Evolutionary conservation across 1,140 invertebrate genomes (phyloP).

Genomic region (Riptortus pedestris): DNA sequence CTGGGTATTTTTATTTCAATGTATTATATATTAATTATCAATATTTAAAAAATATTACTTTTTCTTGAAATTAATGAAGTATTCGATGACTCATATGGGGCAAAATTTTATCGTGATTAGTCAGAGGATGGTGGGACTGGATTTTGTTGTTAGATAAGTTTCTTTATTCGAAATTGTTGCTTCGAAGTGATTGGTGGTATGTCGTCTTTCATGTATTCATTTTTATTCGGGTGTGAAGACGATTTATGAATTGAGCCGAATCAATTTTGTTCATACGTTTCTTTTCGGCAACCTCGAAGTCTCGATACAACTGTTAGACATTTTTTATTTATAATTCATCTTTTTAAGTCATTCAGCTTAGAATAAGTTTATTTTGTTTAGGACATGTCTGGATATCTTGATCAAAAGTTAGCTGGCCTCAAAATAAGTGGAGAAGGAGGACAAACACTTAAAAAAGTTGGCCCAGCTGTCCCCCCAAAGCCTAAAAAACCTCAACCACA

Average conservation of each 20-base stretch:
- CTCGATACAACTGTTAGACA: no score
- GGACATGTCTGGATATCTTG: conserved; percentile 37
- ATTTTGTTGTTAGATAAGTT: conserved; percentile 3
- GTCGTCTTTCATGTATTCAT: not conserved
- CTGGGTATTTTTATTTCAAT: no score
- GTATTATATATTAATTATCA: no score
- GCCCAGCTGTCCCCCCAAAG: conserved; percentile 66
- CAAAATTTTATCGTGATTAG: conserved; percentile 3
- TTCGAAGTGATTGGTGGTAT: no score
- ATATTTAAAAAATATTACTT: no score
- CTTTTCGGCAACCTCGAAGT: no score
- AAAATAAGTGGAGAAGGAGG: conserved; percentile 37
- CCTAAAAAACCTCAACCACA: conserved; percentile 61
- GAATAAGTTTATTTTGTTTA: no score
- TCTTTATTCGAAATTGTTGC: not conserved
- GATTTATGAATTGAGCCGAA: not conserved
- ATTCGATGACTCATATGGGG: no score
- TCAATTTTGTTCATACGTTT: no score
- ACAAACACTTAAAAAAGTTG: conserved; percentile 49
- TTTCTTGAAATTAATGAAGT: no score
- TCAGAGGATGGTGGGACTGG: not conserved
- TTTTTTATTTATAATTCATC: no score
- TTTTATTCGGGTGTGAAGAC: not conserved
- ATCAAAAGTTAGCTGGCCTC: conserved; percentile 41
- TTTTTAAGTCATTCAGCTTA: no score